Evolutionary conservation across 2,888 invertebrate species (phyloP).

Genomic region (Latrodectus hesperus): DNA sequence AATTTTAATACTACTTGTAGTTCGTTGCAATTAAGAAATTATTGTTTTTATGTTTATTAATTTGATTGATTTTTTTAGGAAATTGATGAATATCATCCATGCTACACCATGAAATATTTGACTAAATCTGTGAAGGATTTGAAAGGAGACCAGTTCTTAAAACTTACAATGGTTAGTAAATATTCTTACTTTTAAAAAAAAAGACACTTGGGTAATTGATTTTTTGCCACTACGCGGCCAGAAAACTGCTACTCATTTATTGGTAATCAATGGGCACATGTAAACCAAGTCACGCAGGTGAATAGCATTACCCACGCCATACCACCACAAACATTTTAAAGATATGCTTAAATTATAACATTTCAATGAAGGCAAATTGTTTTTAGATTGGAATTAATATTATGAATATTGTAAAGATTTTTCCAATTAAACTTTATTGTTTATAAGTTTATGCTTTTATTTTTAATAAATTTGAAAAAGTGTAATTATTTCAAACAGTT

Average conservation of each 20-base stretch:
- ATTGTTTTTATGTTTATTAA: no score
- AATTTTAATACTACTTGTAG: background rate
- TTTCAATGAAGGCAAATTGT: no score
- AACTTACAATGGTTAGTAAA: constrained; percentile 84
- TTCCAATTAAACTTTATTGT: background rate
- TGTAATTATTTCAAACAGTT: background rate
- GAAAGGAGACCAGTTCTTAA: constrained; percentile 91
- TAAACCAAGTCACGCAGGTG: no score
- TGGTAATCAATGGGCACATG: no score
- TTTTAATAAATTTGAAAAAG: background rate
- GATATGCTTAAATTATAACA: no score
- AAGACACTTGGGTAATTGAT: background rate
- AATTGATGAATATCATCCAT: constrained; percentile 95
- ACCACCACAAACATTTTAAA: no score
- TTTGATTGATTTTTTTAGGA: constrained; percentile 76
- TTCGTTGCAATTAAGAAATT: background rate
- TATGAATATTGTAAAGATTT: no score
- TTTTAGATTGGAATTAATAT: no score
- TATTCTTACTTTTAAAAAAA: background rate
- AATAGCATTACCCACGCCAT: no score
- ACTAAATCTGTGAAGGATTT: constrained; percentile 94
- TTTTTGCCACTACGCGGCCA: background rate
- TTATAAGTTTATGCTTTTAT: background rate
- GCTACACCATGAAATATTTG: constrained; percentile 90
- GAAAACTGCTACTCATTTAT: no score